Evolutionary conservation across 2,113 vertebrate genomes (phyloP).

Genomic region (Cranoglanis bouderius): DNA sequence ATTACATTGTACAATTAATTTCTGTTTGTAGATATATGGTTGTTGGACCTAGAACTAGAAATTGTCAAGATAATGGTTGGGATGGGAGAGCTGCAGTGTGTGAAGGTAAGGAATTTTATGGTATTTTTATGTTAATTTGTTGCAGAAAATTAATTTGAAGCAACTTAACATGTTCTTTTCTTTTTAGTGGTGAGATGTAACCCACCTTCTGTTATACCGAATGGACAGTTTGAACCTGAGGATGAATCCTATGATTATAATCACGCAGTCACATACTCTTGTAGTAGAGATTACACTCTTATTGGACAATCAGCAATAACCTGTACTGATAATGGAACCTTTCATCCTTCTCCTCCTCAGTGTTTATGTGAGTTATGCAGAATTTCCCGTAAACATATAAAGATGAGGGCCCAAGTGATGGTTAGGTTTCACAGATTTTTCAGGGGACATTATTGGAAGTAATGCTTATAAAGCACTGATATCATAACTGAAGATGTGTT

Average conservation of each 20-base stretch:
- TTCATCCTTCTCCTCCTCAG: conserved; percentile 19
- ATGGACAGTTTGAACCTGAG: accelerated
- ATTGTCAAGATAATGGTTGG: conserved; percentile 53
- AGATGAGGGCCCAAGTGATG: not conserved
- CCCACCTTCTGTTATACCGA: accelerated
- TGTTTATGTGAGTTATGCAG: conserved; percentile 30
- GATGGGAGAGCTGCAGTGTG: not conserved
- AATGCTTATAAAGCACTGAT: not conserved
- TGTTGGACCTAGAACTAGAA: accelerated
- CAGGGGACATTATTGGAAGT: not conserved
- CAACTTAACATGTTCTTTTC: not conserved
- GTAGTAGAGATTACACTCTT: not conserved
- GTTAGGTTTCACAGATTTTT: not conserved
- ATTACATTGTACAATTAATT: not conserved
- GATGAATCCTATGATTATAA: accelerated
- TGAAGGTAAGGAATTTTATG: conserved; percentile 59
- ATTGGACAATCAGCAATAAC: accelerated
- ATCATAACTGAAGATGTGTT: not conserved
- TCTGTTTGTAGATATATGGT: not conserved
- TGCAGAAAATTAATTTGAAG: not conserved
- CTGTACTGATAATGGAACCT: conserved; percentile 50
- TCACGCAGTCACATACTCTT: not conserved
- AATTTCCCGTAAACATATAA: not conserved
- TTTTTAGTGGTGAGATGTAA: conserved; percentile 59
- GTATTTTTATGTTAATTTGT: not conserved